These are phyloP conservation scores for Gymnosoma rotundatum DNA, from an alignment of 2,888 invertebrate genomes.

Conservation along the genomic window DNA sequence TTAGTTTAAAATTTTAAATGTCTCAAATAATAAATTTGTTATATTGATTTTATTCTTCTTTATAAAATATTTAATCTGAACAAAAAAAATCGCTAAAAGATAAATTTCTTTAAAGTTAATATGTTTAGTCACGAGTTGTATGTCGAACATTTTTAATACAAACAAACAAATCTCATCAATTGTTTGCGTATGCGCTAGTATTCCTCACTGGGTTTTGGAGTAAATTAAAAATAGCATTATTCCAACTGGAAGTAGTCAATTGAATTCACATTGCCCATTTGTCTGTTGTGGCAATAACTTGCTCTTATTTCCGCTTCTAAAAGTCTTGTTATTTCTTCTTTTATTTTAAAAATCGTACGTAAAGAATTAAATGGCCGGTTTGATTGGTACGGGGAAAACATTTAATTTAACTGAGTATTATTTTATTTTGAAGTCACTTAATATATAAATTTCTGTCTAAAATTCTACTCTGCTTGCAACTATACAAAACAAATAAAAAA, in stretches of 20 bases:
- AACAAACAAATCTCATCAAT: constrained; percentile 19
- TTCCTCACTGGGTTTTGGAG: constrained; percentile 40
- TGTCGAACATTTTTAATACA: background rate
- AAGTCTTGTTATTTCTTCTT: background rate
- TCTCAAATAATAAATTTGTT: too few species aligned
- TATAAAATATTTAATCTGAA: too few species aligned
- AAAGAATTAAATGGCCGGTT: background rate
- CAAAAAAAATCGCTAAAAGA: background rate
- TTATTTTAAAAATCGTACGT: constrained; percentile 34
- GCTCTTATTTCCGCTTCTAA: constrained; percentile 28
- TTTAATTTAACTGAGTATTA: background rate
- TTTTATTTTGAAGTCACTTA: background rate
- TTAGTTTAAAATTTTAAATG: too few species aligned
- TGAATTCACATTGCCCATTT: constrained; percentile 75
- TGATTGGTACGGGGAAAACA: background rate
- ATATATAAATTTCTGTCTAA: background rate
- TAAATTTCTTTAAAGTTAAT: background rate
- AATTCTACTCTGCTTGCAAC: background rate
- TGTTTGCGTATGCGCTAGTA: constrained; percentile 57
- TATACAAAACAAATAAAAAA: too few species aligned
- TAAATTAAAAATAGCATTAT: constrained; percentile 26
- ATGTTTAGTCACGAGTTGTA: constrained; percentile 27
- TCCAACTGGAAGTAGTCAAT: constrained; percentile 21
- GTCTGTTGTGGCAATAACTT: constrained; percentile 75
- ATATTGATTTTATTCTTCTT: too few species aligned